Conservation (phyloP, 2,888 invertebrate species). For the Polyommatus icarus region DNA sequence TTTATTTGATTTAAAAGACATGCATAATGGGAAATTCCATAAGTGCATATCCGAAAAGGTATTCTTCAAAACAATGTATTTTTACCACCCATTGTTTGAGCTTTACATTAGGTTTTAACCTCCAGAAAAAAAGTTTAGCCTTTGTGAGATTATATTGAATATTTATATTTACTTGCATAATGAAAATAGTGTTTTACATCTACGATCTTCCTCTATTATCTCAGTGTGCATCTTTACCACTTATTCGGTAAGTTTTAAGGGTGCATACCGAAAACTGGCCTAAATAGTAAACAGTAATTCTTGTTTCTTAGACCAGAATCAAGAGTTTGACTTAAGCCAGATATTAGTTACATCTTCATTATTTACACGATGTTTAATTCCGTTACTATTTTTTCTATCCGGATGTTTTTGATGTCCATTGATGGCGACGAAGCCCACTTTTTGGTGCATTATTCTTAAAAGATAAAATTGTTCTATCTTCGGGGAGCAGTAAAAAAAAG, state of each 20-base stretch:
- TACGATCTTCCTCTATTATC: not conserved
- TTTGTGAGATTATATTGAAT: not conserved
- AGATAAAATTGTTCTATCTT: conserved; percentile 12
- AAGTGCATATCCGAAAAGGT: not conserved
- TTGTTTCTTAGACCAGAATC: not conserved
- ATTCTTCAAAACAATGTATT: not conserved
- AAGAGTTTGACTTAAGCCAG: not conserved
- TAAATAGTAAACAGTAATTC: too few species aligned
- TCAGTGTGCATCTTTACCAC: not conserved
- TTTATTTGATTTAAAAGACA: not conserved
- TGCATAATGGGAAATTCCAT: not conserved
- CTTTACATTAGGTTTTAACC: conserved; percentile 4
- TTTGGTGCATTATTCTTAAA: conserved; percentile 3
- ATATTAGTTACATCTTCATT: not conserved
- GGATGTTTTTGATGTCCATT: not conserved
- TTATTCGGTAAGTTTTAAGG: not conserved
- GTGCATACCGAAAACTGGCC: not conserved
- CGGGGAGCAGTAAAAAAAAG: conserved; percentile 17
- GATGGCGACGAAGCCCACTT: not conserved
- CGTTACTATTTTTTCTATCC: not conserved
- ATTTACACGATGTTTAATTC: not conserved
- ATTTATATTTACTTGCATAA: not conserved
- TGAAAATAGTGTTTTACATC: not conserved
- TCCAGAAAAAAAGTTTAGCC: not conserved
- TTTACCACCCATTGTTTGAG: conserved; percentile 6